Evolutionary conservation across 2,888 invertebrate genomes (phyloP).

Genomic region (Eupithecia abbreviata): DNA sequence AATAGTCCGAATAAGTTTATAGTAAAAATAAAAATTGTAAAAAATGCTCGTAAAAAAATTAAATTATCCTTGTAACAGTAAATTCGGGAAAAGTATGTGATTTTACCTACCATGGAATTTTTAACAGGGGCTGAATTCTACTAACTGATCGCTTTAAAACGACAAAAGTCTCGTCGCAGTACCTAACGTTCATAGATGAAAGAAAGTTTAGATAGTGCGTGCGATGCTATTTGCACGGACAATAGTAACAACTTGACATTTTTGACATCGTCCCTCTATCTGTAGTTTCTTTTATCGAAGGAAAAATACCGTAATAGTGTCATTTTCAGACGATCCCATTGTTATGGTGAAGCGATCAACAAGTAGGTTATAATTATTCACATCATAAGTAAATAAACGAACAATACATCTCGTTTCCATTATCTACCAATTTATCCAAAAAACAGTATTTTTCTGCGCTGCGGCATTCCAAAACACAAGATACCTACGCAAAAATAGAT

Average conservation of each 20-base stretch:
- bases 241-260: too few relatives aligned
- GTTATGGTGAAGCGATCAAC: not conserved
- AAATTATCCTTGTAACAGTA: not conserved
- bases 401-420: not conserved
- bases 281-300: too few relatives aligned
- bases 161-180: too few relatives aligned
- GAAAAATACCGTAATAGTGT: too few relatives aligned
- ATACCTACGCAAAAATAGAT: slow-evolving; percentile 56
- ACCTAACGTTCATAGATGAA: too few relatives aligned
- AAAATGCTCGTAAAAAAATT: not conserved
- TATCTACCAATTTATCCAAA: not conserved
- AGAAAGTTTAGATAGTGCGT: too few relatives aligned
- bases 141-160: too few relatives aligned
- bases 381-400: not conserved
- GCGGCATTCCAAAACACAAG: slow-evolving; percentile 64
- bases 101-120: not conserved
- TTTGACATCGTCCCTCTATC: too few relatives aligned
- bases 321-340: too few relatives aligned
- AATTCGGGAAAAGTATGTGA: not conserved
- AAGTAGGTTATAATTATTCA: not conserved
- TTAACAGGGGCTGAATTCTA: not conserved
- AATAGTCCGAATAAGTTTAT: not conserved
- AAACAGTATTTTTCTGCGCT: not conserved
- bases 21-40: not conserved
- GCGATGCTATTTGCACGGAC: too few relatives aligned